Evolutionary conservation across 2,113 vertebrate species (phyloP).

Genomic region (Xiphophorus maculatus): DNA sequence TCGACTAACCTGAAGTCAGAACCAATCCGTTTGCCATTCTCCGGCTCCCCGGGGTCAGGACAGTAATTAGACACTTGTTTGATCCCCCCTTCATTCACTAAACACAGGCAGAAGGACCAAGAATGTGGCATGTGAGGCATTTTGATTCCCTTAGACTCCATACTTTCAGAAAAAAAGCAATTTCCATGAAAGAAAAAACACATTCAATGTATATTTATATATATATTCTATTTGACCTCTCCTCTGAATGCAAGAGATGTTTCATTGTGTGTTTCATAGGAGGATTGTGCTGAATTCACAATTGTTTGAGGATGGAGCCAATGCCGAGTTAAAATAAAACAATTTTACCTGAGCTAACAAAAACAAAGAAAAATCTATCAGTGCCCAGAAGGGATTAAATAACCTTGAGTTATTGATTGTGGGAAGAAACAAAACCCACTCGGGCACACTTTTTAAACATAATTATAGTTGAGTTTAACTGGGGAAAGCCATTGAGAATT

Average conservation of each 20-base stretch:
- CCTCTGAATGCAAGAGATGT: constrained; percentile 33
- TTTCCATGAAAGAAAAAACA: constrained; percentile 21
- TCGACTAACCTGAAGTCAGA: constrained; percentile 92
- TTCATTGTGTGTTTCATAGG: constrained; percentile 37
- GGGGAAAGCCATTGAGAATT: constrained; percentile 40
- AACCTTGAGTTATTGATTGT: constrained; percentile 56
- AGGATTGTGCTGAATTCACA: constrained; percentile 25
- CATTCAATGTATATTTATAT: constrained; percentile 2
- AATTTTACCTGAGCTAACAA: constrained; percentile 42
- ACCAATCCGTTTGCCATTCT: constrained; percentile 94
- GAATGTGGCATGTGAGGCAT: constrained; percentile 37
- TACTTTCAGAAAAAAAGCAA: constrained; percentile 34
- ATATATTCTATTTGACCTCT: neutral
- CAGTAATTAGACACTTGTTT: constrained; percentile 98
- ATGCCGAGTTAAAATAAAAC: constrained; percentile 34
- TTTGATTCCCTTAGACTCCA: constrained; percentile 8
- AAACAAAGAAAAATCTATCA: constrained; percentile 40
- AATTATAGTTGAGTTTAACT: constrained; percentile 30
- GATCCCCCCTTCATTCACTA: constrained; percentile 98
- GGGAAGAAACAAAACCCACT: constrained; percentile 41
- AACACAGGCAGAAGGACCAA: constrained; percentile 50
- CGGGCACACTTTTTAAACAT: constrained; percentile 36
- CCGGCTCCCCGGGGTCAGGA: constrained; percentile 96
- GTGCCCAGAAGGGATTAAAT: constrained; percentile 49
- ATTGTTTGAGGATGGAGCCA: constrained; percentile 23